Evolutionary conservation across 2,888 invertebrate genomes (phyloP), one percentile per base, ranked within the genome.

Genomic region (Philereme vetulata): DNA sequence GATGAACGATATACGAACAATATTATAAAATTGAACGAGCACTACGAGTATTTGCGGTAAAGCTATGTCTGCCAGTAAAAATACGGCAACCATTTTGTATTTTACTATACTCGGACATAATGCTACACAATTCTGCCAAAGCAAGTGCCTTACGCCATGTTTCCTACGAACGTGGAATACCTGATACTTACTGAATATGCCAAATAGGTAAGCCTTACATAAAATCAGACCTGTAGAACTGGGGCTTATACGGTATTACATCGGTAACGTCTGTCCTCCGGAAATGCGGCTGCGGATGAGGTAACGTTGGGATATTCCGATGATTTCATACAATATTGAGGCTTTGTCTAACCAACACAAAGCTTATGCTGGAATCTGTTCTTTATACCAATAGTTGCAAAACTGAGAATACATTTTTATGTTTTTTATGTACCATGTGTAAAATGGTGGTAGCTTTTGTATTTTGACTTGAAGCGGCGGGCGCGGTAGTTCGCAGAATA

Each of bases 171-270:
- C 55, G 51, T 47, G 51, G 51, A 51, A 60, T 60, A 55, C 47
- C 51, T 51, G 57, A 57, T 52, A 57, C 51, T 48, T 60, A 44
- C 51, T 51, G 55, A 60, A 51, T 60, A 55, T 51, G 55, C 60
- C 60, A 47, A 59, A 60, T 55, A 43, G 47, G 51, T 60, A 55
- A 60, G 51, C 60, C 43, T 54, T 42, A 56, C 57, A 57, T 43
- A 57, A 60, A 60, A 55, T 55, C 60, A 55, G 43, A 42, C 51
- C 47, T 49, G 51, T 55, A 55, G 54, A 51, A 51, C 49, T 46
- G 46, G 35, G 47, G 45, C 51, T 60, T 51, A 60, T 51, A 38
- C 11, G 55, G 55, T 51, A 60, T 60, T 60, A 55, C 50, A 43
- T 42, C 42, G 54, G 36, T 9, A 47, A 36, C n/a, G 47, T 35